Evolutionary conservation across 2,888 invertebrate species (phyloP).

Genomic region (Microctonus hyperodae): DNA sequence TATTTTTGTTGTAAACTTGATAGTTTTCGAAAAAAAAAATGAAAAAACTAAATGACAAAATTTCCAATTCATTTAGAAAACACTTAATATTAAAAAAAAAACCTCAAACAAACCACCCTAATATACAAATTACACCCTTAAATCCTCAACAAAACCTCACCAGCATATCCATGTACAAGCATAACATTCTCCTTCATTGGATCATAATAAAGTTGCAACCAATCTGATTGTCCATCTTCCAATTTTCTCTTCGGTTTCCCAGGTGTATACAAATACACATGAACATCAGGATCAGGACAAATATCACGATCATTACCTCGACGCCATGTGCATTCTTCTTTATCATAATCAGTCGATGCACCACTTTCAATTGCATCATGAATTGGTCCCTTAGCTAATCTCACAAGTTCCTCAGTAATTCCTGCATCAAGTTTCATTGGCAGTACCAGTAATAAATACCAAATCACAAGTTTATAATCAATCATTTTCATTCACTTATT

Average conservation of each 20-base stretch:
- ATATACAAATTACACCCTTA: too few relatives aligned
- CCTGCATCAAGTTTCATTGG: constrained; percentile 18
- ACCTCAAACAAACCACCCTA: too few relatives aligned
- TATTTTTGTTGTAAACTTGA: too few relatives aligned
- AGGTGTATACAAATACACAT: constrained; percentile 71
- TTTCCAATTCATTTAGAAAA: too few relatives aligned
- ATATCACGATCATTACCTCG: constrained; percentile 69
- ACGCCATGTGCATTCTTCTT: constrained; percentile 76
- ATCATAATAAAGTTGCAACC: constrained; percentile 77
- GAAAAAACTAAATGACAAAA: too few relatives aligned
- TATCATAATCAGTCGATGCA: constrained; percentile 66
- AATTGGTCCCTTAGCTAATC: constrained; percentile 50
- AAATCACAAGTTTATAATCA: not conserved
- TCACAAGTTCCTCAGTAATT: constrained; percentile 26
- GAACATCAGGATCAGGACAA: constrained; percentile 78
- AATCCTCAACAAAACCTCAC: constrained; percentile 43
- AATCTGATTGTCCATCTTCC: constrained; percentile 65
- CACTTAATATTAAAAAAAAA: too few relatives aligned
- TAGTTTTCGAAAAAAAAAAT: too few relatives aligned
- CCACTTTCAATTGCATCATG: constrained; percentile 60
- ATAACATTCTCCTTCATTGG: constrained; percentile 74
- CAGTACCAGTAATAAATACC: constrained; percentile 9
- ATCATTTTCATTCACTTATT: not conserved
- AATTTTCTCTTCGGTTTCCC: constrained; percentile 60
- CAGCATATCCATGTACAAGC: constrained; percentile 80